Conservation (phyloP, 1,140 invertebrate species). For the Lepidurus arcticus region DNA sequence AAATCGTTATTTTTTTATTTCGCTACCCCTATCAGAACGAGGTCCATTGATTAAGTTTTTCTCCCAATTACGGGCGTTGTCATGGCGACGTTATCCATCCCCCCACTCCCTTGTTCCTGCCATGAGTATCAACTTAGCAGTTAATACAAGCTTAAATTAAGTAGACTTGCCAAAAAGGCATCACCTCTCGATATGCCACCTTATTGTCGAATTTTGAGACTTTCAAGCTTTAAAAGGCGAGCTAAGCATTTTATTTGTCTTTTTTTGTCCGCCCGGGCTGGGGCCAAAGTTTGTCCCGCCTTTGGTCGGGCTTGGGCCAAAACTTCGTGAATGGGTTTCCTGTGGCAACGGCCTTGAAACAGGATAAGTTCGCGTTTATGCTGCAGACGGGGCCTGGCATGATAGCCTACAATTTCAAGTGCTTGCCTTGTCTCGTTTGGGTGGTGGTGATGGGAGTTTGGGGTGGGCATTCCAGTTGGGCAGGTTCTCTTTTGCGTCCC, state of each 20-base stretch:
- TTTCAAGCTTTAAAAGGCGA: neutral
- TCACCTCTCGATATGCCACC: too few species aligned
- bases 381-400: neutral
- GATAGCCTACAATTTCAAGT: conserved; percentile 19
- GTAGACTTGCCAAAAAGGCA: too few species aligned
- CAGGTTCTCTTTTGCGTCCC: neutral
- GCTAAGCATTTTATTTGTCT: neutral
- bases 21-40: neutral
- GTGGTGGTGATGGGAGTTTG: neutral
- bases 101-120: neutral
- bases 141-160: neutral
- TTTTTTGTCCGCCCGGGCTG: too few species aligned
- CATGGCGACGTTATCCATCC: neutral
- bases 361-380: conserved; percentile 2
- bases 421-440: neutral
- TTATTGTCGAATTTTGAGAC: too few species aligned
- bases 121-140: neutral
- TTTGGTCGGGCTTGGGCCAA: neutral
- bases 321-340: conserved; percentile 21
- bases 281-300: neutral
- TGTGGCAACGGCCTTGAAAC: conserved; percentile 17
- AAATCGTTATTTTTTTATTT: neutral
- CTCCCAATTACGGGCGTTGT: neutral
- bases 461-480: neutral
- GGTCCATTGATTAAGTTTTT: conserved; percentile 19